Base-by-base conservation (phyloP, 2,888 invertebrate genomes). In the Tricholauxania praeusta region DNA sequence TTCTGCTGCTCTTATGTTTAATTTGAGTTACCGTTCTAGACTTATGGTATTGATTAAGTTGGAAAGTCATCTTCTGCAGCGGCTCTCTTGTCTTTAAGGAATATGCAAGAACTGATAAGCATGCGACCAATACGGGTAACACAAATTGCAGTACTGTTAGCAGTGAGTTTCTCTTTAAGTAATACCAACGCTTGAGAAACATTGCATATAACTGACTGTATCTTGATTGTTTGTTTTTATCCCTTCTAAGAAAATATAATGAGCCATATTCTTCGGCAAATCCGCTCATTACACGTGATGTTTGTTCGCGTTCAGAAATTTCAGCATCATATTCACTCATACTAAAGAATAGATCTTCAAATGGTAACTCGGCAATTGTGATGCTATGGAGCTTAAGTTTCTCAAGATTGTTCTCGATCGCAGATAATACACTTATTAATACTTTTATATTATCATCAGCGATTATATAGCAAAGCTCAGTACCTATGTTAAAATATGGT, bases 321-420 rank as follows among this genome's bases (percentile, higher is more conserved):
- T 12, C 19, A 47, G 60, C 32, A 14, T 57, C 39, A 17, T 75
- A 71, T 12, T 71, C 69, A 19, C 69, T 71, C 32, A 71, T 66
- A 3, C 60, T 28, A 10, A 75, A 51, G 52, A 77, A 72, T 1
- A 77, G 52, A 14, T 77, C 76, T 17, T 74, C 72, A n/a, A 75
- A 47, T 3, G 71, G 57, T 4, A 49, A 55, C 39, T 75, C 66
- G 15, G 66, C 70, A 7, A 77, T 67, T 32, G 69, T 39, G 47
- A 64, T 69, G 15, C 69, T 64, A n/a, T 15, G 55, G 10, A 77
- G 71, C n/a, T 63, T 47, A 0, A 77, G 68, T 10, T 52, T 10
- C 2, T 63, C 14, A 2, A 22, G 39, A 6, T 52, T 51, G 3
- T 28, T 51, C 53, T 74, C 72, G 39, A 75, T 60, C 8, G 69